Percentiles rank a stretch among this genome's conserved stretches.
Conservation (phyloP, 92 coral and sea anemone genomes). For the Bergia puertoricense region DNA sequence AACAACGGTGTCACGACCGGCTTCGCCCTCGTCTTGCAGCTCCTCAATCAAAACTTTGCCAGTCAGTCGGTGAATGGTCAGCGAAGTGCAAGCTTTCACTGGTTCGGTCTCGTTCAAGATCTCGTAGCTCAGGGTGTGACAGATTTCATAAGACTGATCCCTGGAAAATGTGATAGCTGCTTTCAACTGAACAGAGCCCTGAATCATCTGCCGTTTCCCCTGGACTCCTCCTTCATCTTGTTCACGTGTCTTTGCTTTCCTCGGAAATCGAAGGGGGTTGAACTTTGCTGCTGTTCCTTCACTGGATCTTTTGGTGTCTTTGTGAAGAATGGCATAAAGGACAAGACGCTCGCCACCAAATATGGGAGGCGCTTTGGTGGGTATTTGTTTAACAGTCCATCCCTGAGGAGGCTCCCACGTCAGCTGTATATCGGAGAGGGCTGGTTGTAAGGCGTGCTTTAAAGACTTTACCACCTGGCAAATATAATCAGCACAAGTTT, state of each 20-base stretch:
- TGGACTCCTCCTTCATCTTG: neutral
- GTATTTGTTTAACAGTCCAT: conserved; percentile 22
- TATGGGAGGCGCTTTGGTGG: conserved; percentile 9
- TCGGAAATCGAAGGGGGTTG: conserved; percentile 11
- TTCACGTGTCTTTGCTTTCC: neutral
- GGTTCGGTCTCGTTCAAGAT: neutral
- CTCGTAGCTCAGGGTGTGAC: conserved; percentile 18
- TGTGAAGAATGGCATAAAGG: conserved; percentile 14
- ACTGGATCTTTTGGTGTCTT: neutral
- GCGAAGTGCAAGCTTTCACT: neutral
- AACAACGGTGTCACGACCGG: neutral
- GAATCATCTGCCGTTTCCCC: neutral
- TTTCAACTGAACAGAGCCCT: conserved; percentile 11
- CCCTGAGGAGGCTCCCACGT: conserved; percentile 34
- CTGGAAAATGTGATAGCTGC: neutral
- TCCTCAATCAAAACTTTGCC: conserved; percentile 40
- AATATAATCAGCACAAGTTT: neutral
- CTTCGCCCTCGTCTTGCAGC: neutral
- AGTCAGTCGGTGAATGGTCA: conserved; percentile 42
- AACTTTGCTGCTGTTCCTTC: neutral
- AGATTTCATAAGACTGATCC: neutral
- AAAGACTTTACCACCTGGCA: conserved; percentile 34
- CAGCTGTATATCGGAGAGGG: neutral
- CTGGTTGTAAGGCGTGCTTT: conserved; percentile 40
- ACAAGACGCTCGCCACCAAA: conserved; percentile 34